A percentile compares a stretch with the other conserved stretches of the same genome.
Evolutionary conservation across 2,888 invertebrate species (phyloP).

Genomic region (Patella ulyssiponensis): DNA sequence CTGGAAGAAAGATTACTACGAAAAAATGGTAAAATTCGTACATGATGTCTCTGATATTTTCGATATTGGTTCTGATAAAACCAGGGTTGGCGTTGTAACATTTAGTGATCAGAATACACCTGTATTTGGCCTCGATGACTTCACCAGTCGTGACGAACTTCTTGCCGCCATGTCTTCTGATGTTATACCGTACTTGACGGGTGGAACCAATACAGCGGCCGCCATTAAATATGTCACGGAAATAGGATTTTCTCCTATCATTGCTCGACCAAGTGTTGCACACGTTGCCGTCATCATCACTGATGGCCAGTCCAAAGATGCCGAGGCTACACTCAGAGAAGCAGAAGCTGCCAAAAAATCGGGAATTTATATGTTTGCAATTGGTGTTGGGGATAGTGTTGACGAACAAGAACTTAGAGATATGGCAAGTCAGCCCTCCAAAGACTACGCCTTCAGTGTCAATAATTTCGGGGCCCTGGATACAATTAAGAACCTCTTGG

Average conservation of each 20-base stretch:
- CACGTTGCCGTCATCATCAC: conserved; percentile 62
- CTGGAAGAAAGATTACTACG: conserved; percentile 53
- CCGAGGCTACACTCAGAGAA: conserved; percentile 46
- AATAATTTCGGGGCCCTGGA: conserved; percentile 54
- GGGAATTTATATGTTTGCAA: conserved; percentile 59
- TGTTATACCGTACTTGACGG: conserved; percentile 40
- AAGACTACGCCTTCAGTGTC: conserved; percentile 54
- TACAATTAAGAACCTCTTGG: conserved; percentile 54
- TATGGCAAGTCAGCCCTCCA: conserved; percentile 54
- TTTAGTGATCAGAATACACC: conserved; percentile 45
- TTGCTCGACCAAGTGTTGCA: conserved; percentile 45
- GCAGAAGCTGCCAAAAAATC: conserved; percentile 47
- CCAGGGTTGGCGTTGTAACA: conserved; percentile 50
- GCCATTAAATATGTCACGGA: conserved; percentile 45
- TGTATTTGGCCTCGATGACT: conserved; percentile 41
- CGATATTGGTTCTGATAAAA: conserved; percentile 45
- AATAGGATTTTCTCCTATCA: conserved; percentile 40
- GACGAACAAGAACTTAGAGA: conserved; percentile 51
- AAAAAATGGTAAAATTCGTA: conserved; percentile 48
- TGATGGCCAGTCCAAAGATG: conserved; percentile 58
- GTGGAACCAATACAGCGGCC: conserved; percentile 51
- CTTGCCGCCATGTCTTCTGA: conserved; percentile 32
- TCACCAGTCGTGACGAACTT: conserved; percentile 35
- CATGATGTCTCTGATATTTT: conserved; percentile 47
- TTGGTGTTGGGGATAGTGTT: conserved; percentile 58